These are phyloP conservation scores for Pampusana beccarii DNA, from an alignment of 2,113 vertebrate genomes.

Conservation along the genomic window DNA sequence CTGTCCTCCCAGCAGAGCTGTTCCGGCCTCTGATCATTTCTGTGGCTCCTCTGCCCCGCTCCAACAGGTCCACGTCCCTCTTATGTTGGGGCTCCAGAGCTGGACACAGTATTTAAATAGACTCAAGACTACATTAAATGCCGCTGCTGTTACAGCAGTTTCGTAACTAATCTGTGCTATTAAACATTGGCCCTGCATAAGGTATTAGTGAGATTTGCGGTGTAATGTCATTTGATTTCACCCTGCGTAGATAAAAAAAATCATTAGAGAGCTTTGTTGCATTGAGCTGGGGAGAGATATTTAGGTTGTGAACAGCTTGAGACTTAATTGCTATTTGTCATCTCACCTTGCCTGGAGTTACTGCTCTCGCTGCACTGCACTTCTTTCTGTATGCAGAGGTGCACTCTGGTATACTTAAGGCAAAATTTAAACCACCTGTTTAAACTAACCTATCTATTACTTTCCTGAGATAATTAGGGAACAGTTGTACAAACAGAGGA, in stretches of 20 bases:
- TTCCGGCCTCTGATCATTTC: too few species aligned
- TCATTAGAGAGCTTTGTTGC: not conserved
- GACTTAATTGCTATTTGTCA: not conserved
- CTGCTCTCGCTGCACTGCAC: rapidly evolving
- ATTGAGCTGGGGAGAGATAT: not conserved
- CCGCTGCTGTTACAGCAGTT: not conserved
- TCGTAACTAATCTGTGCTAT: not conserved
- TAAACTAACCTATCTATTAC: not conserved
- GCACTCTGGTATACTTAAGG: not conserved
- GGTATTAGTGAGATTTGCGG: not conserved
- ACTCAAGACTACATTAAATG: not conserved
- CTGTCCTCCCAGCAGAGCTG: too few species aligned
- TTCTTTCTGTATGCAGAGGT: not conserved
- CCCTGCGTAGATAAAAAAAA: not conserved
- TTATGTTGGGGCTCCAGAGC: too few species aligned
- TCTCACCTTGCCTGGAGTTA: not conserved
- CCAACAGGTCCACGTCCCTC: too few species aligned
- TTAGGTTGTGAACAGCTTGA: not conserved
- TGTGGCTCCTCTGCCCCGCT: too few species aligned
- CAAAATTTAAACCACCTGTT: not conserved
- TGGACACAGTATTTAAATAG: not conserved
- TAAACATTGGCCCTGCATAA: not conserved
- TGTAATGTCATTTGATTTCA: not conserved
- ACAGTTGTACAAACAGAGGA: not conserved
- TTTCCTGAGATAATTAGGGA: not conserved